Conservation (phyloP, 2,888 invertebrate genomes). For the Phortica magna region DNA sequence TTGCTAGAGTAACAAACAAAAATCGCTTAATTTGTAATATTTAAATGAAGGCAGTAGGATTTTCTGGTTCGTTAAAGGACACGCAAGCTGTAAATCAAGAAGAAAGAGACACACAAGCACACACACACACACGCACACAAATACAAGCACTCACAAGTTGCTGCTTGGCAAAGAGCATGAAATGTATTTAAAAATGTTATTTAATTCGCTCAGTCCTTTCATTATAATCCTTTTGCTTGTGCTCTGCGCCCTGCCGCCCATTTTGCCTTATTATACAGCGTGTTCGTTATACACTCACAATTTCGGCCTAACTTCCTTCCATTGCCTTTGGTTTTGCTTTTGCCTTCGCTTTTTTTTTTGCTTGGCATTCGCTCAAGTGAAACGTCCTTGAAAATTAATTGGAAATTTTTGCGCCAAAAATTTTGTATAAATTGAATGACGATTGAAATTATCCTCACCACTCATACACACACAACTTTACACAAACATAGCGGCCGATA, state of each 20-base stretch:
- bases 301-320: background rate
- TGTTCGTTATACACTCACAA: no score
- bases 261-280: no score
- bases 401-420: slow-evolving; percentile 28
- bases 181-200: background rate
- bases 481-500: background rate
- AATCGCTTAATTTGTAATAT: slow-evolving; percentile 21
- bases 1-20: background rate
- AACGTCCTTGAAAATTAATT: slow-evolving; percentile 41
- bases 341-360: background rate
- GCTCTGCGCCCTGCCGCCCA: no score
- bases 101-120: background rate
- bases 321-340: background rate
- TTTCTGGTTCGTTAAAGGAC: background rate
- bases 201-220: background rate
- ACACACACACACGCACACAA: background rate
- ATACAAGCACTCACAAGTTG: background rate
- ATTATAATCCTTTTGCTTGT: slow-evolving; percentile 20
- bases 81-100: background rate
- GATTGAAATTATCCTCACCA: background rate
- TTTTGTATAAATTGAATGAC: slow-evolving; percentile 11
- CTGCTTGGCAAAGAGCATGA: background rate
- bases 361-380: slow-evolving; percentile 25
- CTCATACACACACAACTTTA: background rate
- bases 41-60: slow-evolving; percentile 14